Evolutionary conservation across 2,888 invertebrate genomes (phyloP).

Genomic region (Drosophila ezoana): DNA sequence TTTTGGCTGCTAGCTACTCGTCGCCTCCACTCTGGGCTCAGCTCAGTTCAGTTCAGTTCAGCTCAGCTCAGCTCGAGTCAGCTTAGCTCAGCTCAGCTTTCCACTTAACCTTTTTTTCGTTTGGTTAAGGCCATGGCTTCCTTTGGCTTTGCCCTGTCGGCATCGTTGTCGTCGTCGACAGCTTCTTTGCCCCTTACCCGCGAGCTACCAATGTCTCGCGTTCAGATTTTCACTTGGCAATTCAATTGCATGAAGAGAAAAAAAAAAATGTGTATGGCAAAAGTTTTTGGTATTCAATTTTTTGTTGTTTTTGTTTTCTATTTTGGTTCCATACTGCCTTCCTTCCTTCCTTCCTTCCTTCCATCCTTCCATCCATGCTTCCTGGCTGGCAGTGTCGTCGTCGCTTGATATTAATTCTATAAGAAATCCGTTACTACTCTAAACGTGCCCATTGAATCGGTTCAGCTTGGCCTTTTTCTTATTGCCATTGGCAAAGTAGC

Average conservation of each 20-base stretch:
- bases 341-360: slow-evolving; percentile 14
- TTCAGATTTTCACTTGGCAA: slow-evolving; percentile 65
- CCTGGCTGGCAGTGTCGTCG: slow-evolving; percentile 33
- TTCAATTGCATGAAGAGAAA: slow-evolving; percentile 63
- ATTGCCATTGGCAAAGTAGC: slow-evolving; percentile 31
- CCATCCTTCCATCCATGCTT: slow-evolving; percentile 14
- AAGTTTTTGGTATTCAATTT: slow-evolving; percentile 26
- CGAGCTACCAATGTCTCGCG: slow-evolving; percentile 20
- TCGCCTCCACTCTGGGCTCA: slow-evolving; percentile 7
- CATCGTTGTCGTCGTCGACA: slow-evolving; percentile 27
- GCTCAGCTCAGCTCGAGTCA: slow-evolving; percentile 14
- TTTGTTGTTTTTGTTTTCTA: neutral
- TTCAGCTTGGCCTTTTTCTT: slow-evolving; percentile 20
- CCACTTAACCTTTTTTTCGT: slow-evolving; percentile 73
- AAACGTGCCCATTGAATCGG: slow-evolving; percentile 76
- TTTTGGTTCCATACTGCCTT: slow-evolving; percentile 9
- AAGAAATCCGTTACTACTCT: slow-evolving; percentile 71
- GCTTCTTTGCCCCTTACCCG: slow-evolving; percentile 11
- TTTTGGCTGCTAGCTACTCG: neutral
- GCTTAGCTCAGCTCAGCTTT: slow-evolving; percentile 67
- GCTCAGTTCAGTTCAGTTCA: slow-evolving; percentile 20
- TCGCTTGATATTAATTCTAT: slow-evolving; percentile 77
- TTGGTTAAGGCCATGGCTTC: slow-evolving; percentile 57
- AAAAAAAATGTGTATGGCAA: slow-evolving; percentile 38
- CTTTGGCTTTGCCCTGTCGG: slow-evolving; percentile 49